Base-by-base conservation (phyloP, 1,140 invertebrate genomes). In the Amphibalanus amphitrite region DNA sequence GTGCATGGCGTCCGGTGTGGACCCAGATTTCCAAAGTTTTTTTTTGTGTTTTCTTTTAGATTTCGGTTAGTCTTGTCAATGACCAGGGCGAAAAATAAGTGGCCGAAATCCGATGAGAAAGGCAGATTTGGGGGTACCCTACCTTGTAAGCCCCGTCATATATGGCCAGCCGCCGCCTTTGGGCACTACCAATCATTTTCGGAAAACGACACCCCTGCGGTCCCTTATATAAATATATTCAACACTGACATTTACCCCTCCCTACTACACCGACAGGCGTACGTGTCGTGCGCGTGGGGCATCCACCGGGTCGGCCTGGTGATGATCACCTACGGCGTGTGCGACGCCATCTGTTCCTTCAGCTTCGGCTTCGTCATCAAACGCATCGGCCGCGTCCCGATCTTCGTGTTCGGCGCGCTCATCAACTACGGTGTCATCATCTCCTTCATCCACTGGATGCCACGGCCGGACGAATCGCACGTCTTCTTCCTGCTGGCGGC, bases 311-410 rank as follows among this genome's bases (percentile, higher is more conserved):
- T 98, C 28, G 95, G 94, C 67, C 95, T 92, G 79, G 91, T 97
- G 23, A 93, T 96, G 89, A 94, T 97, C 77, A 93, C 91, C 78
- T 95, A 95, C 78, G 93, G 93, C 3, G 89, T 92, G 0, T 90
- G 91, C 0, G 93, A 95, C 77, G 91, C 93, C 0, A 81, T 90
- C 23, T 94, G 91, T 78, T 95, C 92, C 3, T 82, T 97, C n/a
- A 80, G 90, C 3, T 96, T 95, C 78, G 93, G 94, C 0, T 89
- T 91, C 0, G 82, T 95, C 47, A 94, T 96, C 86, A 95, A 95
- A 78, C 91, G 89, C 78, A 88, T 95, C 69, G 93, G 94, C 0
- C 84, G 94, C 75, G 85, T 89, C 70, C 91, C 93, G 0, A 89
- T 97, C 78, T 88, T 91, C 30, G 84, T 94, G 29, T 83, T 88